Conservation (phyloP, 2,113 vertebrate genomes). For the Macrotis lagotis region DNA sequence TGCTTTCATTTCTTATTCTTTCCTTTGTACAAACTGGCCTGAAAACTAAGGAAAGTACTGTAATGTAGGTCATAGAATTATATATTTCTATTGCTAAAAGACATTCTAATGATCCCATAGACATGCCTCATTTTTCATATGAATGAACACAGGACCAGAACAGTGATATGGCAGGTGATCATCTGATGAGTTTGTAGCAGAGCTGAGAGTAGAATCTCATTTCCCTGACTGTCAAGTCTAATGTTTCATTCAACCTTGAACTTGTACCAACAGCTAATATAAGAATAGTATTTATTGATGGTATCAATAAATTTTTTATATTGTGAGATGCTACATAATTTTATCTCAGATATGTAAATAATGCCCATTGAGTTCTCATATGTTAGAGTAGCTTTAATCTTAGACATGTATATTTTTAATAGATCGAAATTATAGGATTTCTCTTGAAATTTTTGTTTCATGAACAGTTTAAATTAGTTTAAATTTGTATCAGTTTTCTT, state of each 20-base stretch:
- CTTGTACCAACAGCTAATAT: background rate
- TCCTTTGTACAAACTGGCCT: background rate
- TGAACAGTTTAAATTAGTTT: background rate
- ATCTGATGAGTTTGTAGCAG: background rate
- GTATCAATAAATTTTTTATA: background rate
- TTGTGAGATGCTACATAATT: background rate
- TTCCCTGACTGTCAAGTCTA: background rate
- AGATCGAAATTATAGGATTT: background rate
- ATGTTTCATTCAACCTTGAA: background rate
- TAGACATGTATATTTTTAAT: background rate
- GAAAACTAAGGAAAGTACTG: background rate
- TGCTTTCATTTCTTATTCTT: background rate
- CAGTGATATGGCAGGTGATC: background rate
- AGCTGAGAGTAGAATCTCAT: background rate
- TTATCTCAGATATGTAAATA: background rate
- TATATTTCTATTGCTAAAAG: background rate
- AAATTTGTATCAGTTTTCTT: background rate
- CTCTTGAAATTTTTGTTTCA: background rate
- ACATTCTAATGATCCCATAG: background rate
- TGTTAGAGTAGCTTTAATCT: background rate
- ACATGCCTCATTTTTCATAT: background rate
- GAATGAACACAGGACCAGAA: background rate
- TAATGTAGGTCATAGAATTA: background rate
- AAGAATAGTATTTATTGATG: constrained; percentile 9
- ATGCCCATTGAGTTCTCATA: background rate